Conservation (phyloP, 2,797 vertebrate species). For the Anguilla obscura region DNA sequence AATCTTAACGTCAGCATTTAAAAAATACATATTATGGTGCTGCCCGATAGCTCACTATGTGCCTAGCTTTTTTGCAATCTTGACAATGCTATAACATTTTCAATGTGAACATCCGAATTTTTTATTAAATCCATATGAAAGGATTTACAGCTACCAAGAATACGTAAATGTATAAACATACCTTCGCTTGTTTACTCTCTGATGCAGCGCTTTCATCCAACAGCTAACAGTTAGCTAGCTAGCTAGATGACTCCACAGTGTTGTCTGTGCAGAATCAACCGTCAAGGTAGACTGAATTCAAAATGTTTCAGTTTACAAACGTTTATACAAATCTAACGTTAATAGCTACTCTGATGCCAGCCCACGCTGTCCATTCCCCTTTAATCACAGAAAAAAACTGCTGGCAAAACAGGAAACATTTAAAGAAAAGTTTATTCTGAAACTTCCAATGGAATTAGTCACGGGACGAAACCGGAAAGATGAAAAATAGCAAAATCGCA, state of each 20-base stretch:
- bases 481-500: slow-evolving; percentile 12
- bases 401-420: slow-evolving; percentile 23
- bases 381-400: slow-evolving; percentile 1
- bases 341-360: not conserved
- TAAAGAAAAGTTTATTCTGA: slow-evolving; percentile 34
- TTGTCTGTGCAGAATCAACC: not conserved
- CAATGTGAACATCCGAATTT: not conserved
- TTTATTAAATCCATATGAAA: not conserved
- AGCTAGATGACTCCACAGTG: not conserved
- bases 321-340: not conserved
- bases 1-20: not conserved
- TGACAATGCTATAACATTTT: not conserved
- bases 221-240: not conserved
- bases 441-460: slow-evolving; percentile 30
- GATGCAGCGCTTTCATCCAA: not conserved
- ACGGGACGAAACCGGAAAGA: slow-evolving; percentile 1
- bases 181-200: not conserved
- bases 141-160: not conserved
- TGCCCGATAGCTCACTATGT: not conserved
- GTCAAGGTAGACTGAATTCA: not conserved
- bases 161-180: not conserved
- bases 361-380: not conserved
- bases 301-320: not conserved
- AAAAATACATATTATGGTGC: too few species aligned
- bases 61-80: not conserved